Conservation (phyloP, 1,140 invertebrate genomes). For the Bombus polaris region DNA sequence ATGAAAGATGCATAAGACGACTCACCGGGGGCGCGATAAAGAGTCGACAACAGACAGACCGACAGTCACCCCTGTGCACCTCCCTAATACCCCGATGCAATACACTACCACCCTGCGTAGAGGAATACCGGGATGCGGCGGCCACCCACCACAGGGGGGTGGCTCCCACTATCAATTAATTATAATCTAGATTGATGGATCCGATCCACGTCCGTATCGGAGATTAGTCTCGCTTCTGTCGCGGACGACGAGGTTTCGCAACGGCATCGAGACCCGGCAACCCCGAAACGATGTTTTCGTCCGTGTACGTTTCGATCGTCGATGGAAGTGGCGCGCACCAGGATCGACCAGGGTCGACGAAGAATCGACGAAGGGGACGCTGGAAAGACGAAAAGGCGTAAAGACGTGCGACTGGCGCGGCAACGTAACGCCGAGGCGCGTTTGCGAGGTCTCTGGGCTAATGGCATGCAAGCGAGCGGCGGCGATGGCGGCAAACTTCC, state of each 20-base stretch:
- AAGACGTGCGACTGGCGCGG: not conserved
- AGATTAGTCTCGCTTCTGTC: conserved; percentile 80
- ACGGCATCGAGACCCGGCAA: not conserved
- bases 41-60: conserved; percentile 84
- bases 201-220: conserved; percentile 77
- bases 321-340: not conserved
- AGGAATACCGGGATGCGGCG: conserved; percentile 67
- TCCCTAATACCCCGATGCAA: conserved; percentile 81
- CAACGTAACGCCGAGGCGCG: conserved; percentile 55
- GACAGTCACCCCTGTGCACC: conserved; percentile 81
- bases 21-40: conserved; percentile 84
- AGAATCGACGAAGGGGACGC: too few species aligned
- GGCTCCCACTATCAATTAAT: conserved; percentile 82
- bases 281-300: conserved; percentile 29
- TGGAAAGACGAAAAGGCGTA: not conserved
- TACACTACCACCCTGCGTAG: conserved; percentile 72
- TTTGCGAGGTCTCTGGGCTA: conserved; percentile 82
- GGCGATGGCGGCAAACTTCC: conserved; percentile 66
- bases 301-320: not conserved
- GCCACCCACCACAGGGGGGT: conserved; percentile 76
- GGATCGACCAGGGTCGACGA: too few species aligned
- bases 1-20: conserved; percentile 84
- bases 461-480: conserved; percentile 81
- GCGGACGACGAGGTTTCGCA: conserved; percentile 31
- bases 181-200: conserved; percentile 84